Conservation (phyloP, 2,113 vertebrate genomes). For the Cichladusa arquata region DNA sequence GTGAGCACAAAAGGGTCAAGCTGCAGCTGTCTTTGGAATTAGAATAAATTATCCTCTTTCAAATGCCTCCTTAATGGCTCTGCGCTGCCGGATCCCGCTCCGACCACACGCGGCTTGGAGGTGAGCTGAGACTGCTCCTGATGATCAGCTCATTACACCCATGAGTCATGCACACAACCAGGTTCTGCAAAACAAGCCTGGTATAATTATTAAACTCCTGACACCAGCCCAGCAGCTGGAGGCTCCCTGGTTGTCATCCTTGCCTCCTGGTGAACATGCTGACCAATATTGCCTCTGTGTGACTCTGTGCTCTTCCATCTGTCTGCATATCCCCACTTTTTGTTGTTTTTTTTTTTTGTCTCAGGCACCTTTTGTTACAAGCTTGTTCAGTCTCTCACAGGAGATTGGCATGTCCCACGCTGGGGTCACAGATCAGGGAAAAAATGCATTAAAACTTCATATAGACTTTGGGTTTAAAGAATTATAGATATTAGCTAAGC, state of each 20-base stretch:
- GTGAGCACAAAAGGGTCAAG: conserved; percentile 19
- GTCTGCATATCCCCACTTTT: neutral
- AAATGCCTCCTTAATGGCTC: neutral
- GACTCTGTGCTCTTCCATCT: conserved; percentile 22
- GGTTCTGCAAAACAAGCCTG: conserved; percentile 27
- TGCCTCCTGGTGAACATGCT: conserved; percentile 32
- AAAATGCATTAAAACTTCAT: neutral
- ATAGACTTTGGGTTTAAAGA: neutral
- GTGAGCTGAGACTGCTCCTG: conserved; percentile 44
- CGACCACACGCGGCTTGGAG: neutral
- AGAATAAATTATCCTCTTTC: conserved; percentile 41
- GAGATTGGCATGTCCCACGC: neutral
- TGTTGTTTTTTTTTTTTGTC: neutral
- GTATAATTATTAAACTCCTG: conserved; percentile 16
- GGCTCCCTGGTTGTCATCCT: conserved; percentile 4
- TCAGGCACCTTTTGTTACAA: neutral
- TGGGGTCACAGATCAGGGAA: neutral
- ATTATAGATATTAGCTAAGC: neutral
- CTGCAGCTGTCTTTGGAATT: conserved; percentile 10
- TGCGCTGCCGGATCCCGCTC: neutral
- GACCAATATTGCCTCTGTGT: conserved; percentile 29
- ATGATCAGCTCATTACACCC: conserved; percentile 46
- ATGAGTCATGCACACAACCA: conserved; percentile 33
- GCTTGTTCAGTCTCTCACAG: neutral
- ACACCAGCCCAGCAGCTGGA: conserved; percentile 41